Conservation (phyloP, 2,113 vertebrate species). For the Balaenoptera acutorostrata region DNA sequence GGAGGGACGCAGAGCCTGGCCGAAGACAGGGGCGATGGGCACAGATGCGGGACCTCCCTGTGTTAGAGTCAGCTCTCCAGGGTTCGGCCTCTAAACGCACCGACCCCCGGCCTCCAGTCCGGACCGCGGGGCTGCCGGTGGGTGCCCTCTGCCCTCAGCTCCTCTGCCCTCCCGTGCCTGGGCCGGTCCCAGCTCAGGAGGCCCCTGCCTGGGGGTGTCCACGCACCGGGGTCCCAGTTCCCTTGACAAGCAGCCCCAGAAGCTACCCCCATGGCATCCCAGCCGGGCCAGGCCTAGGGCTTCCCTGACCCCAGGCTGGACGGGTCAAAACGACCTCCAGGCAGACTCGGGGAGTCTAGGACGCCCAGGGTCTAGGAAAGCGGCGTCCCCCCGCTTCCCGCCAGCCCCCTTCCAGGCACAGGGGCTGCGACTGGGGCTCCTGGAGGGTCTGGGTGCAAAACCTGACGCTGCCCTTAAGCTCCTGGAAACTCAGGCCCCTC, state of each 20-base stretch:
- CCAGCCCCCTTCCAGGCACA: no score
- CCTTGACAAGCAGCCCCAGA: no score
- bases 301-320: not conserved
- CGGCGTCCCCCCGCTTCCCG: no score
- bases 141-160: not conserved
- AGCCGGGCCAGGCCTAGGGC: no score
- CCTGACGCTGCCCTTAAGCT: not conserved
- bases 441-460: not conserved
- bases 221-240: fast-evolving
- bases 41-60: no score
- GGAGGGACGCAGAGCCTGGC: no score
- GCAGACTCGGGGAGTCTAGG: no score
- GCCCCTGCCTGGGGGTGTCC: not conserved
- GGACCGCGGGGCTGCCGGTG: fast-evolving
- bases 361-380: not conserved
- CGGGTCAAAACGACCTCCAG: not conserved
- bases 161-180: not conserved
- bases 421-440: not conserved
- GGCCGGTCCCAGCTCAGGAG: no score
- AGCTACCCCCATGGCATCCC: fast-evolving
- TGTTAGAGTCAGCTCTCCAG: fast-evolving
- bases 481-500: no score
- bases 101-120: not conserved
- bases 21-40: no score
- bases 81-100: not conserved